Base-by-base conservation (phyloP, 1,140 invertebrate species). In the Pogonognathellus flavescens region DNA sequence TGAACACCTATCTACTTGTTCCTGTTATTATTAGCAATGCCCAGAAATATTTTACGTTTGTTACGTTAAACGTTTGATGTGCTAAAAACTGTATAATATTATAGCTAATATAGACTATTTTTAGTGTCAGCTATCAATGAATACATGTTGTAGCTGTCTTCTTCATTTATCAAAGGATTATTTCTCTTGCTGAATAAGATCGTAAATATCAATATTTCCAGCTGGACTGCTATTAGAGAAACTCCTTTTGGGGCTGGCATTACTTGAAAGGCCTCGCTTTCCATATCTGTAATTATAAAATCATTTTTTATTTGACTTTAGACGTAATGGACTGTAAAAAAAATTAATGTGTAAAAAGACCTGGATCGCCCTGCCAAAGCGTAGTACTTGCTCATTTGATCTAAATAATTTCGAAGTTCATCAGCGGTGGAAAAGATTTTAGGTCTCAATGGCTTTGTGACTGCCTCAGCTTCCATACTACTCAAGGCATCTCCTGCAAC, bases 351-450 rank as follows among this genome's bases (percentile, higher is more conserved):
- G n/a, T n/a, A n/a, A n/a, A n/a, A n/a, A n/a, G n/a, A 93, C 93
- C 93, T 92, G 5, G 92, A 91, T 85, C 92, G 90, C 41, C 92
- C 92, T 13, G 90, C 92, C n/a, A 92, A 90, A 5, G 91, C 91
- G 87, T 92, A 93, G 87, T 92, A 92, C 85, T 93, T 92, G 84
- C 91, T 92, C 1, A 93, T 89, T 14, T 91, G 91, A 85, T 93
- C 91, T 8, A 93, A 89, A 86, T 93, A 93, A 55, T 88, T 89
- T 41, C 91, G 89, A 3, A 93, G 90, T 80, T 93, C 91, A 13
- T 92, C 91, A 4, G 92, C 91, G 9, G 89, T 92, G 16, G 89
- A 90, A 89, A 93, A 92, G 22, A 91, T 91, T 85, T 91, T 90
- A 5, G 92, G 92, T 84, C 92, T 89, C 0, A 90, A 90, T 0